Base-by-base conservation (phyloP, 2,888 invertebrate species). In the Dendrolimus pini region DNA sequence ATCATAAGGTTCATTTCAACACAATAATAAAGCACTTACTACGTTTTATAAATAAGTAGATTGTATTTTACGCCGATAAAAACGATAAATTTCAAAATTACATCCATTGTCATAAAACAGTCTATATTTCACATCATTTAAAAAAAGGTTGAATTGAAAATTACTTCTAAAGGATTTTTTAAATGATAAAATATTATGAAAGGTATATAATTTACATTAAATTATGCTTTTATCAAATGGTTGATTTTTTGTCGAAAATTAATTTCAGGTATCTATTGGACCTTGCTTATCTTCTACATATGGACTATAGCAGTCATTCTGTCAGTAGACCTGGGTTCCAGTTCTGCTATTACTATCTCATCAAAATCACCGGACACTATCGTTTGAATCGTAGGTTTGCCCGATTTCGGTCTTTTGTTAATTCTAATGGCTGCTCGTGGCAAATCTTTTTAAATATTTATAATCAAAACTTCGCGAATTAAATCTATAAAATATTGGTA, bases 71-170 rank as follows among this genome's bases (percentile, higher is more conserved):
- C 1, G 9, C 6, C 47, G 12, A 47, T 47, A 47, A 68, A 69
- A 64, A 47, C 47, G 30, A 55, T 58, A 58, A 62, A 54, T 53
- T 52, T 56, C 41, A 30, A 55, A 18, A 9, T 54, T 60, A 47
- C 42, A 60, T 64, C 69, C 65, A 59, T 54, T 57, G 55, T 60
- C 42, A 60, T 54, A 61, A 68, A 68, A 63, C 63, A 63, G 56
- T 64, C 56, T 58, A 59, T 61, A 68, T 60, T 53, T 30, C 30
- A 30, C 30, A 47, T 47, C 3, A 47, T 47, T 47, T 47, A 9
- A 47, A 47, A 47, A 47, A 47, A 47, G 47, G 9, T 47, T 12
- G 47, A 47, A 10, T 47, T 47, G 47, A 47, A 47, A 47, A 47
- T 47, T 47, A 47, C 2, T 47, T 47, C 47, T 47, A 47, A 47